Evolutionary conservation across 1,140 invertebrate species (phyloP).

Genomic region (Harlomillsia oculata): DNA sequence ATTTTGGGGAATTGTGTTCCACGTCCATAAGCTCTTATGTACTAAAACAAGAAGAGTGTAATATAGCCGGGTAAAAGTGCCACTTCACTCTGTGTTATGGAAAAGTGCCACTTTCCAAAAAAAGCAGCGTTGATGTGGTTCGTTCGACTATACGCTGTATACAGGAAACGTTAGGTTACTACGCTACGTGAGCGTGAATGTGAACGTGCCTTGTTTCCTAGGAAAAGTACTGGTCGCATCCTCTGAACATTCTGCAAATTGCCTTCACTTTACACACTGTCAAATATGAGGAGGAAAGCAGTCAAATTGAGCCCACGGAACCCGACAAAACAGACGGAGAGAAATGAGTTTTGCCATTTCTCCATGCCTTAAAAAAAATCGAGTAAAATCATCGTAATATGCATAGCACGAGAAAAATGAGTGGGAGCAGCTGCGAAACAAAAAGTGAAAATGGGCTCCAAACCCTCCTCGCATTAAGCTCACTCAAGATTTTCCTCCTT

Average conservation of each 20-base stretch:
- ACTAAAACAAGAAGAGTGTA: too few species aligned
- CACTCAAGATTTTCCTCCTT: not conserved
- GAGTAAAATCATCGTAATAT: conserved; percentile 26
- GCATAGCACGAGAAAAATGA: conserved; percentile 27
- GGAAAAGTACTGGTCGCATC: too few species aligned
- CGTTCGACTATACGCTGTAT: too few species aligned
- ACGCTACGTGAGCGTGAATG: too few species aligned
- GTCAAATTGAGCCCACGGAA: not conserved
- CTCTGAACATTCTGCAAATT: conserved; percentile 9
- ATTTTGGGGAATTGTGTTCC: too few species aligned
- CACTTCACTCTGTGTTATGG: too few species aligned
- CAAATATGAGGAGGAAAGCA: conserved; percentile 7
- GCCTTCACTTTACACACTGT: conserved; percentile 13
- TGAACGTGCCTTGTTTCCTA: too few species aligned
- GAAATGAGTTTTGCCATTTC: conserved; percentile 16
- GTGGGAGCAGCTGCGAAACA: conserved; percentile 32
- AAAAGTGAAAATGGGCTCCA: conserved; percentile 32
- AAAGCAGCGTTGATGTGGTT: too few species aligned
- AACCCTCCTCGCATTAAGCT: conserved; percentile 15
- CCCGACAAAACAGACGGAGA: not conserved
- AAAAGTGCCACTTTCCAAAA: too few species aligned
- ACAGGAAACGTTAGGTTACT: too few species aligned
- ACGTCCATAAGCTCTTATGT: too few species aligned
- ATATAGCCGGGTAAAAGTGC: too few species aligned
- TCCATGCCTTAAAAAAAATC: conserved; percentile 16